These are phyloP conservation scores for Recurvirostra avosetta DNA, from an alignment of 2,113 vertebrate genomes.

Conservation along the genomic window DNA sequence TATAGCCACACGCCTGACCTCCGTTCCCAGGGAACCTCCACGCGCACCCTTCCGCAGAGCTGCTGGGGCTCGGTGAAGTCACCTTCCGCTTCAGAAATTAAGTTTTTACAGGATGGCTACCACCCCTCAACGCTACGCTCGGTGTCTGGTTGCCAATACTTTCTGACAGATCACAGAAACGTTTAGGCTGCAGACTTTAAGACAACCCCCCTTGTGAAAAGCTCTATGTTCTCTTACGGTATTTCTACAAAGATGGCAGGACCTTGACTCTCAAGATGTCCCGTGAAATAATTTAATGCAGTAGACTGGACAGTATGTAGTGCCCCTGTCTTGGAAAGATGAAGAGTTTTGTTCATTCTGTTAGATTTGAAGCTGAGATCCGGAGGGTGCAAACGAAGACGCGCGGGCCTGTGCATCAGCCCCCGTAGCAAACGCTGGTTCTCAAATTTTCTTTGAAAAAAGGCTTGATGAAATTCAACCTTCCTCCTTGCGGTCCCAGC, in stretches of 20 bases:
- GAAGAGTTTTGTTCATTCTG: neutral
- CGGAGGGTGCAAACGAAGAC: neutral
- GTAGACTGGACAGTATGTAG: neutral
- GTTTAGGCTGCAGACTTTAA: neutral
- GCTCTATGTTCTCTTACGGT: neutral
- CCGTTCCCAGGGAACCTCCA: neutral
- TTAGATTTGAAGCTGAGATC: neutral
- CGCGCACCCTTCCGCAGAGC: accelerated
- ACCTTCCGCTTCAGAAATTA: neutral
- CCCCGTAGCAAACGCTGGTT: neutral
- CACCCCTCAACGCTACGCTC: neutral
- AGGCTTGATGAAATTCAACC: neutral
- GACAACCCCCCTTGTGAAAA: neutral
- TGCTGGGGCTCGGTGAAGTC: neutral
- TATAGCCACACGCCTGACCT: neutral
- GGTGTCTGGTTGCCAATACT: neutral
- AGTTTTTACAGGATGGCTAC: neutral
- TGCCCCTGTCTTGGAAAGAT: neutral
- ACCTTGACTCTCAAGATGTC: neutral
- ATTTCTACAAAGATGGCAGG: neutral
- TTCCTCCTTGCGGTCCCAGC: neutral
- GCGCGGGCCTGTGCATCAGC: neutral
- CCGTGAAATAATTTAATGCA: neutral
- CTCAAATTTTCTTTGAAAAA: neutral
- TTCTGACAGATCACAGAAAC: neutral